Evolutionary conservation across 2,888 invertebrate species (phyloP).

Genomic region (Ochlodes sylvanus): DNA sequence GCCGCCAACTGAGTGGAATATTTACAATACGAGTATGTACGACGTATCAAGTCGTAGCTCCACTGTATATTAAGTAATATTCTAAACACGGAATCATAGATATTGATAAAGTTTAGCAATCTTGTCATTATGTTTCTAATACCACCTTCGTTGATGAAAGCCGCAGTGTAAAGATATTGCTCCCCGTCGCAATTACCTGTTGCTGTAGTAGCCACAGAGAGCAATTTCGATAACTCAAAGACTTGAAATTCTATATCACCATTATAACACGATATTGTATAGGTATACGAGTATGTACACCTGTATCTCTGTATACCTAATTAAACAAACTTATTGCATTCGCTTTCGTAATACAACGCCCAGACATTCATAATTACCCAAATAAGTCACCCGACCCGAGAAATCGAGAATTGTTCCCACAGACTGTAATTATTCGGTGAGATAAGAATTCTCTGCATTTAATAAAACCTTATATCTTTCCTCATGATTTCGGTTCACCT

Average conservation of each 20-base stretch:
- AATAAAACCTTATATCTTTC: conserved; percentile 13
- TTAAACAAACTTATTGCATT: conserved; percentile 18
- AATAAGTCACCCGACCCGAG: conserved; percentile 22
- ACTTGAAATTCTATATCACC: neutral
- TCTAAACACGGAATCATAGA: neutral
- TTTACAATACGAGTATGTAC: neutral
- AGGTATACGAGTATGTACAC: too few species aligned
- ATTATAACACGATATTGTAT: too few species aligned
- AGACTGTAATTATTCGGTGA: conserved; percentile 17
- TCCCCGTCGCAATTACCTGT: conserved; percentile 5
- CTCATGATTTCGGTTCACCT: conserved; percentile 33
- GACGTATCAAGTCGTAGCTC: neutral
- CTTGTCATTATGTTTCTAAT: neutral
- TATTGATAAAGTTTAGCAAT: neutral
- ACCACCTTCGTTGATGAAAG: neutral
- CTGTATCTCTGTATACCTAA: neutral
- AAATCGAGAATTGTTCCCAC: conserved; percentile 22
- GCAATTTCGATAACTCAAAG: conserved; percentile 7
- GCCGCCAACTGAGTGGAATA: neutral
- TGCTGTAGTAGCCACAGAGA: conserved; percentile 4
- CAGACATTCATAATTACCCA: conserved; percentile 19
- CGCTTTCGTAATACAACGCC: conserved; percentile 2
- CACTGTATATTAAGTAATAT: neutral
- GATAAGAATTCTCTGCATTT: conserved; percentile 16
- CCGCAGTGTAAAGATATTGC: conserved; percentile 8